Conservation (phyloP, 2,797 vertebrate species). For the Poecilia velifera region DNA sequence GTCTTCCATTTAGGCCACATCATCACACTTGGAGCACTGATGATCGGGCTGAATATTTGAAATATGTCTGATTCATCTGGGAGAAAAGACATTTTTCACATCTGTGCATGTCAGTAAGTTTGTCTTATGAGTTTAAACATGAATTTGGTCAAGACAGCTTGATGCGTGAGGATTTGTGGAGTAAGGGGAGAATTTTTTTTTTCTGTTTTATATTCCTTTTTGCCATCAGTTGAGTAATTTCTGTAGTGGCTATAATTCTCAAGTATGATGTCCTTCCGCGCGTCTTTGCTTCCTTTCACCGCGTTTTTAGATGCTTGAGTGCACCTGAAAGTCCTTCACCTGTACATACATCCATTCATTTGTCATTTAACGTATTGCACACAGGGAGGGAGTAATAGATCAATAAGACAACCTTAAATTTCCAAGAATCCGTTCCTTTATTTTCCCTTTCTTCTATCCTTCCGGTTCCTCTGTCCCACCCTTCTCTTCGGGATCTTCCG, state of each 20-base stretch:
- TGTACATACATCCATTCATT: constrained; percentile 61
- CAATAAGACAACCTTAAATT: constrained; percentile 53
- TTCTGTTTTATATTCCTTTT: constrained; percentile 28
- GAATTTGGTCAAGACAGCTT: constrained; percentile 35
- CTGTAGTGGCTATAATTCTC: constrained; percentile 31
- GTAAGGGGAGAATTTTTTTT: constrained; percentile 31
- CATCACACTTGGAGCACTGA: constrained; percentile 11
- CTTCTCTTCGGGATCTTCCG: constrained; percentile 32
- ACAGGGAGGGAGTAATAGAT: constrained; percentile 65
- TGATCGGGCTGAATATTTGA: constrained; percentile 14
- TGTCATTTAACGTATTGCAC: constrained; percentile 58
- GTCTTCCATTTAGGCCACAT: constrained; percentile 26
- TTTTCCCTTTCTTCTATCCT: constrained; percentile 35
- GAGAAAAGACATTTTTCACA: constrained; percentile 17
- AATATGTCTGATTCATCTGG: constrained; percentile 14
- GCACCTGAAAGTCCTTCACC: constrained; percentile 50
- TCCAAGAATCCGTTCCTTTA: constrained; percentile 38
- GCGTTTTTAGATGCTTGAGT: constrained; percentile 41
- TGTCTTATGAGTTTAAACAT: constrained; percentile 24
- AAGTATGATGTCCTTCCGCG: constrained; percentile 45
- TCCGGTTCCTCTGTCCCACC: constrained; percentile 37
- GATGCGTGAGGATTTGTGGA: constrained; percentile 43
- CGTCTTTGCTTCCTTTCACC: constrained; percentile 33
- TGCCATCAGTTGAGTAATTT: constrained; percentile 33
- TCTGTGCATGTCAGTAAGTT: constrained; percentile 16